Conservation (phyloP, 2,888 invertebrate genomes). For the Nowickia ferox region DNA sequence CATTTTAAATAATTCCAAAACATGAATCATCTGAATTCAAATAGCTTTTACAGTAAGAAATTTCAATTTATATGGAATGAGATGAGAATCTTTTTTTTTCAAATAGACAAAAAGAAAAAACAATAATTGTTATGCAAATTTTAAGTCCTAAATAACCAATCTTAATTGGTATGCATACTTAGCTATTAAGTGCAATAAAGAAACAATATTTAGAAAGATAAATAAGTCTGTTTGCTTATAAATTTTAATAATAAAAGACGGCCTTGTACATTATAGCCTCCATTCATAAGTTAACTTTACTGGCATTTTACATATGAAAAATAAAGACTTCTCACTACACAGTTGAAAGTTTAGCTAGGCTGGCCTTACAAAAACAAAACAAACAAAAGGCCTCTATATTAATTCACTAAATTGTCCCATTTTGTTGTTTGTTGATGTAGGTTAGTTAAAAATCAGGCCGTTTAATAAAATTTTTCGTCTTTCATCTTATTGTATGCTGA, state of each 20-base stretch:
- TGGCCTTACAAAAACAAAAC: not conserved
- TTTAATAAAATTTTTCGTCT: slow-evolving; percentile 29
- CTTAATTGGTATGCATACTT: not conserved
- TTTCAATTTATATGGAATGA: too few relatives aligned
- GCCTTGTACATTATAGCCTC: not conserved
- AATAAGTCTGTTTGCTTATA: not conserved
- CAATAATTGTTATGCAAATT: too few relatives aligned
- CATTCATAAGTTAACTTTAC: slow-evolving; percentile 2
- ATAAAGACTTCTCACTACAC: not conserved
- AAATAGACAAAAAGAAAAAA: too few relatives aligned
- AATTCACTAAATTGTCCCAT: slow-evolving; percentile 60
- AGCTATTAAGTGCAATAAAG: not conserved
- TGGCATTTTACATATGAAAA: not conserved
- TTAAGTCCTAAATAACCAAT: too few relatives aligned
- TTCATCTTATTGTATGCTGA: slow-evolving; percentile 14
- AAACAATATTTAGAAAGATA: too few relatives aligned
- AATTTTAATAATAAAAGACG: not conserved
- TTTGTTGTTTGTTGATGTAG: slow-evolving; percentile 79
- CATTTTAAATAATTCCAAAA: too few relatives aligned
- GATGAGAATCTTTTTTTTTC: too few relatives aligned
- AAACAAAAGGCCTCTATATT: slow-evolving; percentile 15
- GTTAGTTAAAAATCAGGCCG: slow-evolving; percentile 77
- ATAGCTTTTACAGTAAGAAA: too few relatives aligned
- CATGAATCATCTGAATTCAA: too few relatives aligned
- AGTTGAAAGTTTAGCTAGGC: not conserved